These are phyloP conservation scores for Perca schrenkii DNA, from an alignment of 2,113 vertebrate genomes.

Conservation along the genomic window DNA sequence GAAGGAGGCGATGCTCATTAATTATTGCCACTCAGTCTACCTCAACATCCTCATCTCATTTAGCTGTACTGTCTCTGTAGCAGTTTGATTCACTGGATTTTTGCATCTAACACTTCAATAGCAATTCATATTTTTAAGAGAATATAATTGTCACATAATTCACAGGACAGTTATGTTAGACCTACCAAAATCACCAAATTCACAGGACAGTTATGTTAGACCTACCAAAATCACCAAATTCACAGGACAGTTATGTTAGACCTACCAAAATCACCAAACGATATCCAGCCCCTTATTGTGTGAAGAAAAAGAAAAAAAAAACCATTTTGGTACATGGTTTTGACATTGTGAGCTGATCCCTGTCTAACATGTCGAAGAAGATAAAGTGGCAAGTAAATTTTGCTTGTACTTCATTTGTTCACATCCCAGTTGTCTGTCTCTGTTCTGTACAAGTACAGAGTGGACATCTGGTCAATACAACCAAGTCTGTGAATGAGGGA, in stretches of 20 bases:
- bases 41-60: constrained; percentile 30
- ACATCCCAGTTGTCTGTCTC: not conserved
- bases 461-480: not conserved
- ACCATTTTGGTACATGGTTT: not conserved
- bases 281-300: constrained; percentile 48
- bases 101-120: not conserved
- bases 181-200: too few relatives aligned
- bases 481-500: constrained; percentile 2
- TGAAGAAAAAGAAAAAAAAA: not conserved
- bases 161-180: not conserved
- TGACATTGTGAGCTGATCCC: not conserved
- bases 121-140: not conserved
- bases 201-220: not conserved
- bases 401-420: constrained; percentile 5
- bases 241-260: not conserved
- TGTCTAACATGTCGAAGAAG: constrained; percentile 6
- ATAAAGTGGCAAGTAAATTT: not conserved
- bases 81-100: constrained; percentile 10
- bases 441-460: not conserved
- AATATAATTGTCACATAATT: not conserved
- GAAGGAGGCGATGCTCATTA: not conserved
- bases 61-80: not conserved
- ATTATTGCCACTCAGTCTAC: constrained; percentile 29
- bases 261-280: constrained; percentile 36
- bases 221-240: constrained; percentile 28